Evolutionary conservation across 2,113 vertebrate species (phyloP).

Genomic region (Aspidoscelis tigris): DNA sequence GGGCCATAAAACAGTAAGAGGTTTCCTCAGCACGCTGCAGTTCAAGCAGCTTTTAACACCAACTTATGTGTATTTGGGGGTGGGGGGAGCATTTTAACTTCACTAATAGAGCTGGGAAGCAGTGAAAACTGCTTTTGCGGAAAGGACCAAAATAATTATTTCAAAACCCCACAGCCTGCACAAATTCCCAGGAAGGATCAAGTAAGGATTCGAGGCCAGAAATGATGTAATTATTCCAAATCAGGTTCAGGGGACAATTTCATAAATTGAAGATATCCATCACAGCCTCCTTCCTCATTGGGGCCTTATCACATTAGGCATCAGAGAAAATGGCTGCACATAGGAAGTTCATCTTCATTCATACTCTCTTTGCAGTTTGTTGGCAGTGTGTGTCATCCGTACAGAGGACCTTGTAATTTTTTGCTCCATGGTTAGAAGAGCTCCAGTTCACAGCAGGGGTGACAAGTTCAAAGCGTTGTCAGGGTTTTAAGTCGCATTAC

Average conservation of each 20-base stretch:
- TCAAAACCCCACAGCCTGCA: neutral
- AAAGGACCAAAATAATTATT: constrained; percentile 19
- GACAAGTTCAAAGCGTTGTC: neutral
- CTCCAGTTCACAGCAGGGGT: constrained; percentile 24
- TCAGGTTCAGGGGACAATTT: neutral
- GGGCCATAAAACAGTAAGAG: constrained; percentile 13
- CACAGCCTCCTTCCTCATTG: neutral
- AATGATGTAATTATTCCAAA: neutral
- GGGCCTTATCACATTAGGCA: neutral
- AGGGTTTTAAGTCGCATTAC: neutral
- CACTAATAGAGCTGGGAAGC: neutral
- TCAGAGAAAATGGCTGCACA: neutral
- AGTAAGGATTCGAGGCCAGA: neutral
- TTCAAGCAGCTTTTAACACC: neutral
- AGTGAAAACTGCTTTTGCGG: neutral
- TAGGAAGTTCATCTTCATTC: neutral
- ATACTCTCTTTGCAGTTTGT: neutral
- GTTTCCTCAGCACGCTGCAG: neutral
- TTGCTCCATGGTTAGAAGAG: neutral
- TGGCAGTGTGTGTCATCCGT: neutral
- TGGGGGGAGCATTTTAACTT: neutral
- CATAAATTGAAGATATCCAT: neutral
- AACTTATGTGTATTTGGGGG: neutral
- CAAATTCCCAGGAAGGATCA: constrained; percentile 11
- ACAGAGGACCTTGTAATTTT: constrained; percentile 4